phyloP scores from a whole-genome alignment of 2,888 invertebrate species.

The Acrobasis suavella region DNA sequence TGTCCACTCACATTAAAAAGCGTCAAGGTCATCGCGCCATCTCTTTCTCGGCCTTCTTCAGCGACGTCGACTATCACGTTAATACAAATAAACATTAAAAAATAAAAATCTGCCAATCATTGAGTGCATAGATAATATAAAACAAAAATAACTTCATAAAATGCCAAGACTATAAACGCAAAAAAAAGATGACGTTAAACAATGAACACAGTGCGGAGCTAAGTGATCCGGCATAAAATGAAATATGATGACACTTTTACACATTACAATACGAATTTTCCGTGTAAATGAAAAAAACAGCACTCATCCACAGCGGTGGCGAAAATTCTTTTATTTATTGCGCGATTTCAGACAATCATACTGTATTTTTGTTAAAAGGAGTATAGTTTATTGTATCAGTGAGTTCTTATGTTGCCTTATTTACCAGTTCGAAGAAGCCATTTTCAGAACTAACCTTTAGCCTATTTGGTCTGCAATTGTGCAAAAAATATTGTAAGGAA shows the following conservation, averaged over 20 bases:
- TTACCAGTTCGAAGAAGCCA: no score
- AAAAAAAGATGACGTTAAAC: constrained; percentile 28
- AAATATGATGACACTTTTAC: constrained; percentile 80
- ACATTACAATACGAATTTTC: constrained; percentile 79
- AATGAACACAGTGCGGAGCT: constrained; percentile 61
- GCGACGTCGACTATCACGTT: no score
- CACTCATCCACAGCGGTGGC: constrained; percentile 16
- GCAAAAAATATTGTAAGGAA: no score
- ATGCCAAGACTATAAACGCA: background rate
- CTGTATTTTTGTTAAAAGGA: constrained; percentile 18
- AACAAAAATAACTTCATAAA: background rate
- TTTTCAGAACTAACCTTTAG: no score
- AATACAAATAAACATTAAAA: no score
- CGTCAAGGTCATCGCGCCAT: no score
- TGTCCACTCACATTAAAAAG: no score
- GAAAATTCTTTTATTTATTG: constrained; percentile 24
- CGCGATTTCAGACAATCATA: constrained; percentile 26
- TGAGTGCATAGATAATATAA: constrained; percentile 7
- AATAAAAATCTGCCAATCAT: no score
- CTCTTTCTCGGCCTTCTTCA: no score
- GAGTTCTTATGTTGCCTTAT: background rate
- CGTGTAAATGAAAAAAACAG: constrained; percentile 66
- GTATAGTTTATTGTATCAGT: background rate
- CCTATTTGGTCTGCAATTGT: no score
- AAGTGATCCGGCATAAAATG: constrained; percentile 80